Evolutionary conservation across 2,888 invertebrate genomes (phyloP).

Genomic region (Linyphia triangularis): DNA sequence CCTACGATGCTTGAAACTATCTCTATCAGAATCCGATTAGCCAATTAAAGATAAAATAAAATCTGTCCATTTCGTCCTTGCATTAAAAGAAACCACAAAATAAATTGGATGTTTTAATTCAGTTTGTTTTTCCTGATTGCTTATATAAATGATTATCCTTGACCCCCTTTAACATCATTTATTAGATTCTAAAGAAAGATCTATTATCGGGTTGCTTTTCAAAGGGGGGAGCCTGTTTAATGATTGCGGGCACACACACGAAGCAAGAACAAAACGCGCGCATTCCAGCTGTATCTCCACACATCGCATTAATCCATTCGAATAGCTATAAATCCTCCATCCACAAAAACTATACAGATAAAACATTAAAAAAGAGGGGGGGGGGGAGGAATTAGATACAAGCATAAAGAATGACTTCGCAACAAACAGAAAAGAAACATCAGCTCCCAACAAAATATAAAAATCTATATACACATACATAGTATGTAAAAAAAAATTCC

Average conservation of each 20-base stretch:
- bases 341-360: slow-evolving; percentile 45
- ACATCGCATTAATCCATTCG: slow-evolving; percentile 72
- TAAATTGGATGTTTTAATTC: not conserved
- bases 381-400: slow-evolving; percentile 8
- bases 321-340: slow-evolving; percentile 72
- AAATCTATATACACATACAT: slow-evolving; percentile 9
- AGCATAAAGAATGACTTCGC: slow-evolving; percentile 64
- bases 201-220: slow-evolving; percentile 28
- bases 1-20: no score
- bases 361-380: slow-evolving; percentile 20
- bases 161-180: slow-evolving; percentile 30
- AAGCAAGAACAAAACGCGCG: slow-evolving; percentile 27
- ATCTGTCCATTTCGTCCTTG: not conserved
- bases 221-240: slow-evolving; percentile 48
- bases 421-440: slow-evolving; percentile 44
- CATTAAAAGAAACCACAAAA: not conserved
- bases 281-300: slow-evolving; percentile 66
- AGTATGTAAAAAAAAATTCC: slow-evolving; percentile 54
- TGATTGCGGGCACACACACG: slow-evolving; percentile 65
- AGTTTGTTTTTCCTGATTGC: not conserved
- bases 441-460: slow-evolving; percentile 42
- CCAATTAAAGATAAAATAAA: not conserved
- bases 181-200: slow-evolving; percentile 41
- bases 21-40: no score
- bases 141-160: slow-evolving; percentile 18